Percentiles rank a stretch among this genome's conserved stretches.
phyloP scores from a whole-genome alignment of 2,113 vertebrate genomes.

The pig (Sus scrofa) region T2T-Sscrofa CM000812.6:284019001-284019500 shows the following conservation, averaged over 20 bases:
- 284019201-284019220: accelerated
- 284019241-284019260: accelerated
- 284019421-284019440: neutral
- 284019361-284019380: accelerated
- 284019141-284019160: too few relatives aligned
- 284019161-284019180: too few relatives aligned
- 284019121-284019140: too few relatives aligned
- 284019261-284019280: accelerated
- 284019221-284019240: accelerated
- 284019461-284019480: slow-evolving; percentile 74
- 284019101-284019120: too few relatives aligned
- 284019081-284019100: neutral
- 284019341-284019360: accelerated
- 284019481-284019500: slow-evolving; percentile 83
- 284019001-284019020: too few relatives aligned
- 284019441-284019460: neutral
- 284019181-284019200: too few relatives aligned
- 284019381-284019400: accelerated
- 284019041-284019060: too few relatives aligned
- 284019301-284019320: neutral
- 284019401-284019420: accelerated
- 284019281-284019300: neutral
- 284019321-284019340: accelerated
- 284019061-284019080: too few relatives aligned
- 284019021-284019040: too few relatives aligned